phyloP scores from a whole-genome alignment of 2,113 vertebrate species.

The Apodemus sylvaticus region DNA sequence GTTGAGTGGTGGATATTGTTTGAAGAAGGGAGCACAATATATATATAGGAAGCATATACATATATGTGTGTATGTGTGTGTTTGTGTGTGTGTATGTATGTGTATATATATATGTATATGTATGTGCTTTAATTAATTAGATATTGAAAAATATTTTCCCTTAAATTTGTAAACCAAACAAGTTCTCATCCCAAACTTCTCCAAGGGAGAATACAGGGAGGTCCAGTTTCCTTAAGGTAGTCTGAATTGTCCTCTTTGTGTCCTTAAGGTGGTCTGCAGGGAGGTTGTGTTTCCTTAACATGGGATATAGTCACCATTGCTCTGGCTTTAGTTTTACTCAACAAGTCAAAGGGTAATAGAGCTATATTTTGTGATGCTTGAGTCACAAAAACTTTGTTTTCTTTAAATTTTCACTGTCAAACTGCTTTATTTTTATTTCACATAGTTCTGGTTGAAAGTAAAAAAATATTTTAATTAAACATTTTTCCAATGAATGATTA shows the following conservation, averaged over 20 bases:
- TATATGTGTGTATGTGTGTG: too few species aligned
- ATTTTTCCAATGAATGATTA: slow-evolving; percentile 24
- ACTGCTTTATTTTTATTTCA: slow-evolving; percentile 47
- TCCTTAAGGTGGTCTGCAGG: background rate
- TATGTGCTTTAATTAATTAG: background rate
- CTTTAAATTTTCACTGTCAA: background rate
- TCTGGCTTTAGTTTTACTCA: background rate
- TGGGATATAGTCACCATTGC: background rate
- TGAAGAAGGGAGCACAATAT: background rate
- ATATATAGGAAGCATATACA: too few species aligned
- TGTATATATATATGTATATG: too few species aligned
- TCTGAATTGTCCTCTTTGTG: background rate
- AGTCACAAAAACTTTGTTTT: slow-evolving; percentile 33
- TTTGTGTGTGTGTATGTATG: too few species aligned
- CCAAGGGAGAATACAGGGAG: background rate
- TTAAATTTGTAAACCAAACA: slow-evolving; percentile 30
- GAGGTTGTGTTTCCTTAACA: background rate
- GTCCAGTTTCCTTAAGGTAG: background rate
- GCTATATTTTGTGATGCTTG: background rate
- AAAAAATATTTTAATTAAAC: slow-evolving; percentile 58
- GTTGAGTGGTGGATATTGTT: background rate
- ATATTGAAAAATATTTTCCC: background rate
- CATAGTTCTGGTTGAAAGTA: slow-evolving; percentile 7
- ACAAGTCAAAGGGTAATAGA: background rate
- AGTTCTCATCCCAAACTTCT: background rate